Percentiles rank a stretch among this genome's conserved stretches.
phyloP scores from a whole-genome alignment of 2,113 vertebrate species.

The Zosterops hypoxanthus region DNA sequence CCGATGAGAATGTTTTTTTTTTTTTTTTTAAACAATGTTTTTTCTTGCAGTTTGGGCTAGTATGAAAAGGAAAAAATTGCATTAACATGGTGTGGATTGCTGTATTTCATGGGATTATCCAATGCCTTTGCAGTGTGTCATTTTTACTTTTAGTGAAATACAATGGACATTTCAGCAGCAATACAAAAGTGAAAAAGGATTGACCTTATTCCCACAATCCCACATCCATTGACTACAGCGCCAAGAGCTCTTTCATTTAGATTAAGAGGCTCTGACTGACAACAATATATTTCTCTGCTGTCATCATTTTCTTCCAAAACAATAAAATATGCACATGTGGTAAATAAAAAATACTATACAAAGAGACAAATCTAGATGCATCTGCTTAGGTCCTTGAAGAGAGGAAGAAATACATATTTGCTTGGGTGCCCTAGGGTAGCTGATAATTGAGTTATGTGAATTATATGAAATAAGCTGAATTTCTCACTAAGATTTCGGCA shows the following conservation, averaged over 20 bases:
- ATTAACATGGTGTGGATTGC: background rate
- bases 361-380: background rate
- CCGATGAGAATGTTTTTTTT: background rate
- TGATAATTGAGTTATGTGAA: background rate
- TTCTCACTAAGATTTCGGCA: background rate
- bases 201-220: slow-evolving; percentile 31
- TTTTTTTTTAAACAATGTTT: slow-evolving; percentile 13
- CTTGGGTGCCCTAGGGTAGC: background rate
- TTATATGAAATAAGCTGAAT: background rate
- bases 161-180: slow-evolving; percentile 54
- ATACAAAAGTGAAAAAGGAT: slow-evolving; percentile 29
- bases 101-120: slow-evolving; percentile 22
- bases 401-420: background rate
- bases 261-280: slow-evolving; percentile 38
- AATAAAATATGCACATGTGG: slow-evolving; percentile 19
- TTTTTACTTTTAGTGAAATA: slow-evolving; percentile 51
- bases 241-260: slow-evolving; percentile 35
- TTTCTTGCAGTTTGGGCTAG: background rate
- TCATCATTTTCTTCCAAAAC: slow-evolving; percentile 10
- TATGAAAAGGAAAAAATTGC: background rate
- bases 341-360: slow-evolving; percentile 24
- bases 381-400: background rate
- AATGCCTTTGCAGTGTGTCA: slow-evolving; percentile 8
- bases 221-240: background rate
- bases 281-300: slow-evolving; percentile 17